Percentiles rank a stretch among this genome's conserved stretches.
These are phyloP conservation scores for Odontothrips loti DNA, from an alignment of 2,888 invertebrate genomes.

Conservation along the genomic window DNA sequence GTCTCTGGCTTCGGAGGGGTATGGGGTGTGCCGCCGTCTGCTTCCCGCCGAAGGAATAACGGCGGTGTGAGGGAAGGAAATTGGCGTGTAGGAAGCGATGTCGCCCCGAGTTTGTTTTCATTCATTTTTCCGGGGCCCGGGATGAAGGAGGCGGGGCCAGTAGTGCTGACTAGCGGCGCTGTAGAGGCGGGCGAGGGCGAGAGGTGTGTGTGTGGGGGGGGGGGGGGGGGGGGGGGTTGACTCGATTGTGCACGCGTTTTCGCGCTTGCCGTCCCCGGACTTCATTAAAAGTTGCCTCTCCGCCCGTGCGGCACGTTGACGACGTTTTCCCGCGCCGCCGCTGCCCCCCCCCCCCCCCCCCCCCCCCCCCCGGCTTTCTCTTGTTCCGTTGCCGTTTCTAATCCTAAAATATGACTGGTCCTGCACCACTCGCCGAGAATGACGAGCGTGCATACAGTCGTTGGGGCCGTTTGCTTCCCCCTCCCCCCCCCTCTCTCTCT, in stretches of 20 bases:
- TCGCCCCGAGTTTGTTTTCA: too few relatives aligned
- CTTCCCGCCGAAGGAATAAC: not conserved
- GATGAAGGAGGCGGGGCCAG: too few relatives aligned
- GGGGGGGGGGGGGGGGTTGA: too few relatives aligned
- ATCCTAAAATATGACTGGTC: too few relatives aligned
- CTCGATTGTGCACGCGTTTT: not conserved
- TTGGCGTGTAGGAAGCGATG: too few relatives aligned
- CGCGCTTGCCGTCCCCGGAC: not conserved
- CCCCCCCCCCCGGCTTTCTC: not conserved
- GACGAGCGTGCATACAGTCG: too few relatives aligned
- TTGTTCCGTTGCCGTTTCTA: not conserved
- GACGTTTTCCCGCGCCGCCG: not conserved
- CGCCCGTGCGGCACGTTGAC: not conserved
- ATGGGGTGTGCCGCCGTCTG: not conserved
- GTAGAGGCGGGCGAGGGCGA: too few relatives aligned
- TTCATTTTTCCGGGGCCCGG: too few relatives aligned
- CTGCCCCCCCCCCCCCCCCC: not conserved
- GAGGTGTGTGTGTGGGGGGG: too few relatives aligned
- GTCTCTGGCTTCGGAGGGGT: not conserved
- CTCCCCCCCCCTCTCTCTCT: not conserved
- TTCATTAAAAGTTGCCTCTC: slow-evolving; percentile 26
- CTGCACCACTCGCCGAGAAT: too few relatives aligned
- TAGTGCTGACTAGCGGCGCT: too few relatives aligned
- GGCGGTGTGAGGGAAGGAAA: too few relatives aligned
- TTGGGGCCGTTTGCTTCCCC: not conserved